These are phyloP conservation scores for Galerucella nymphaeae DNA, from an alignment of 2,888 invertebrate species.

Conservation along the genomic window DNA sequence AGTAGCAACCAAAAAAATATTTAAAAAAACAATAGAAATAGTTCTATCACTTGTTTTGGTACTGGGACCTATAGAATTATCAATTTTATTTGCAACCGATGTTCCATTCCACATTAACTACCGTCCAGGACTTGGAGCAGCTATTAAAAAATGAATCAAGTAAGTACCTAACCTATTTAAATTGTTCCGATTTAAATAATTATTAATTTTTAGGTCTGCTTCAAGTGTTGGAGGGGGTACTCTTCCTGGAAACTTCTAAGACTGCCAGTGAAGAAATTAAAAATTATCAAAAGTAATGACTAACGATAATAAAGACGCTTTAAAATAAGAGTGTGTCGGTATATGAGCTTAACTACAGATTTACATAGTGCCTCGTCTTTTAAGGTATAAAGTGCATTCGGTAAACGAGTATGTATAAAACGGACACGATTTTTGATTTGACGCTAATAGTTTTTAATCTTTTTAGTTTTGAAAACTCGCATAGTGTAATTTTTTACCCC, in stretches of 20 bases:
- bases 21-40: constrained; percentile 18
- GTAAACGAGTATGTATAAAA: constrained; percentile 40
- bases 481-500: constrained; percentile 36
- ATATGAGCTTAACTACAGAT: constrained; percentile 69
- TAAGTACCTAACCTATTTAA: constrained; percentile 22
- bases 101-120: constrained; percentile 18
- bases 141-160: constrained; percentile 3
- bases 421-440: constrained; percentile 22
- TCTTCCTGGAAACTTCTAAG: constrained; percentile 67
- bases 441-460: constrained; percentile 25
- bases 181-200: too few relatives aligned
- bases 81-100: constrained; percentile 28
- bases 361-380: constrained; percentile 70
- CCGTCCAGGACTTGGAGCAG: constrained; percentile 27
- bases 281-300: constrained; percentile 31
- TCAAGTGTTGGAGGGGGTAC: constrained; percentile 50
- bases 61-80: constrained; percentile 16
- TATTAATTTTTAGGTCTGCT: constrained; percentile 31
- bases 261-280: constrained; percentile 61
- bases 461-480: constrained; percentile 28
- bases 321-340: constrained; percentile 68
- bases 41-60: constrained; percentile 25
- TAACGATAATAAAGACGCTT: constrained; percentile 46
- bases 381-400: constrained; percentile 54
- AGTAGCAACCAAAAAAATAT: constrained; percentile 1